Percentiles rank a stretch among this genome's conserved stretches.
These are phyloP conservation scores for Yponomeuta sedellus DNA, from an alignment of 2,888 invertebrate species.

Conservation along the genomic window DNA sequence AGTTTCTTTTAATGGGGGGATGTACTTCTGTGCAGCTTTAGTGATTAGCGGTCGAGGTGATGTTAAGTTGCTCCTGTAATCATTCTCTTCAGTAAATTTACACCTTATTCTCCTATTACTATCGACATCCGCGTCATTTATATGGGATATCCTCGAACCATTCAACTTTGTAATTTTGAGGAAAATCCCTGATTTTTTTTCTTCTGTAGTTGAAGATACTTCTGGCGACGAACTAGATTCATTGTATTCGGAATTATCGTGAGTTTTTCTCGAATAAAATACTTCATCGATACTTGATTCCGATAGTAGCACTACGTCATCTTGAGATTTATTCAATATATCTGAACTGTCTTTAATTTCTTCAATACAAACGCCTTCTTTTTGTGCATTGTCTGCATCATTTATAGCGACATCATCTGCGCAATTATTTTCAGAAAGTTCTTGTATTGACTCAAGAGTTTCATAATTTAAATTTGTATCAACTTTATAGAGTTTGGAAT, in stretches of 20 bases:
- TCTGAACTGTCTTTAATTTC: neutral
- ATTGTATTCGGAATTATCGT: conserved; percentile 31
- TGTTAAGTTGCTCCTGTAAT: conserved; percentile 39
- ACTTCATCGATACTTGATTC: conserved; percentile 46
- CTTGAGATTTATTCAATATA: conserved; percentile 23
- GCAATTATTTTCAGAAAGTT: conserved; percentile 1
- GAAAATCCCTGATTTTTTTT: conserved; percentile 53
- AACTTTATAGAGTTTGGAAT: neutral
- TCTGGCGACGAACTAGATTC: conserved; percentile 63
- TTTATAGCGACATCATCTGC: neutral
- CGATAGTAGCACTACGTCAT: conserved; percentile 38
- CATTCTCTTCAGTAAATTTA: conserved; percentile 55
- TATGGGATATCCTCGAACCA: conserved; percentile 54
- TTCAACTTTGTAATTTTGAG: conserved; percentile 64
- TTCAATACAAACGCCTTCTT: neutral
- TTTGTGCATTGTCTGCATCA: neutral
- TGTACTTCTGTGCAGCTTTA: conserved; percentile 72
- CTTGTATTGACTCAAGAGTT: conserved; percentile 16
- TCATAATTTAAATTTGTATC: neutral
- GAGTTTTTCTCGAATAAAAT: conserved; percentile 34
- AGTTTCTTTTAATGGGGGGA: conserved; percentile 62
- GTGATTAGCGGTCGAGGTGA: conserved; percentile 55
- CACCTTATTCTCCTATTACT: conserved; percentile 37
- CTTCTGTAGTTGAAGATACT: conserved; percentile 68
- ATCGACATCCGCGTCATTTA: conserved; percentile 40